Evolutionary conservation across 2,888 invertebrate genomes (phyloP).

Genomic region (Chironomus riparius): DNA sequence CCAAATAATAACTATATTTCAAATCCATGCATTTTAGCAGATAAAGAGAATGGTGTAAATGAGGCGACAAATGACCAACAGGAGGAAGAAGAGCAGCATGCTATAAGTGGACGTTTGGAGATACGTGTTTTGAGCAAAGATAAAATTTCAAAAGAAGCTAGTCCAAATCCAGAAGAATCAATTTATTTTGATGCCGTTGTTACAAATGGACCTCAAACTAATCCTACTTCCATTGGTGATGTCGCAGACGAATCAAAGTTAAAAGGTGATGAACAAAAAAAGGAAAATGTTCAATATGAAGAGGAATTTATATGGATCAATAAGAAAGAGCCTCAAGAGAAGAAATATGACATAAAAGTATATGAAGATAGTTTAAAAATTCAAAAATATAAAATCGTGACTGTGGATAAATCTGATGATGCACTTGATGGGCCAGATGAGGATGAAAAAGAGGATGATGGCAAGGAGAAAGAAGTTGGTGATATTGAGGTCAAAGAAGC

Average conservation of each 20-base stretch:
- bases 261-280: conserved; percentile 27
- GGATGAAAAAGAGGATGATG: conserved; percentile 23
- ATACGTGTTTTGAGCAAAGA: conserved; percentile 59
- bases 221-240: conserved; percentile 31
- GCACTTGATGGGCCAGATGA: conserved; percentile 10
- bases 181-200: conserved; percentile 75
- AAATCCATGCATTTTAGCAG: conserved; percentile 21
- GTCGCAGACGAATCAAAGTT: conserved; percentile 8
- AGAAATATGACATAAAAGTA: conserved; percentile 25
- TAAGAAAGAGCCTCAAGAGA: conserved; percentile 23
- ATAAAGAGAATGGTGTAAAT: not conserved
- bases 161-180: conserved; percentile 63
- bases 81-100: conserved; percentile 44
- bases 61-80: conserved; percentile 28
- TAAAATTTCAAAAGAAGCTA: conserved; percentile 37
- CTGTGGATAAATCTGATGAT: conserved; percentile 23
- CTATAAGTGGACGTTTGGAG: conserved; percentile 71
- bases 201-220: conserved; percentile 42
- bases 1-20: conserved; percentile 28
- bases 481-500: conserved; percentile 17
- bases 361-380: conserved; percentile 25
- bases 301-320: conserved; percentile 28
- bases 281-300: conserved; percentile 28
- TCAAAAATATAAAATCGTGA: conserved; percentile 22
- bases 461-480: conserved; percentile 20